Base-by-base conservation (phyloP, 2,797 vertebrate species). In the Hemitrygon akajei region DNA sequence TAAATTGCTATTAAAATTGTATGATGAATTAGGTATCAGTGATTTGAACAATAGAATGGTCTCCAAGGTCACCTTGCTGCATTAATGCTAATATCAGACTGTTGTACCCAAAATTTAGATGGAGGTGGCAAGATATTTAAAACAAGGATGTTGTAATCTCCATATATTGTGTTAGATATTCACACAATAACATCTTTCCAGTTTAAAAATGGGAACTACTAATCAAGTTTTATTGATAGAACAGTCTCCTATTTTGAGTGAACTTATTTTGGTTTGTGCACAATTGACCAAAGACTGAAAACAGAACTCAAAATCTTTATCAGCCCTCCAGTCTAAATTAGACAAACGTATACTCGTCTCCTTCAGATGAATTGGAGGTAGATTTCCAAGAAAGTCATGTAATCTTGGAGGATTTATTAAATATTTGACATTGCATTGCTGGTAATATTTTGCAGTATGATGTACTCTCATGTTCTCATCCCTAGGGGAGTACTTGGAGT, bases 401-500 rank as follows among this genome's bases (percentile, higher is more conserved):
- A 75, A 76, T 76, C 16, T 76, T 1, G 16, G 16, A 91, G 37
- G 16, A 40, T 40, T 86, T 86, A 86, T n/a, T 60, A 30, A 60
- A 86, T 30, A 86, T 63, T n/a, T 71, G 71, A 22, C 12, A n/a
- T 92, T 76, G 40, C 10, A 27, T 76, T 30, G 40, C 27, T 93
- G 25, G 9, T 73, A 37, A 69, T 12, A 2, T 87, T 60, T 87
- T 34, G 47, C 66, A 63, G 34, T 30, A 89, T 89, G 69, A n/a
- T 40, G 30, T 94, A 34, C 58, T 81, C 93, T 77, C n/a, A n/a
- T 94, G 69, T 94, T 86, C 94, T 94, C 94, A 93, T 93, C 94
- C 94, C 1, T 95, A 98, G 98, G 95, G 97, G 97, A 0, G 94
- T 94, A 71, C 56, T 95, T 63, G 98, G 98, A 92, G 97, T 95